Evolutionary conservation across 2,888 invertebrate species (phyloP).

Genomic region (Auanema sp.): DNA sequence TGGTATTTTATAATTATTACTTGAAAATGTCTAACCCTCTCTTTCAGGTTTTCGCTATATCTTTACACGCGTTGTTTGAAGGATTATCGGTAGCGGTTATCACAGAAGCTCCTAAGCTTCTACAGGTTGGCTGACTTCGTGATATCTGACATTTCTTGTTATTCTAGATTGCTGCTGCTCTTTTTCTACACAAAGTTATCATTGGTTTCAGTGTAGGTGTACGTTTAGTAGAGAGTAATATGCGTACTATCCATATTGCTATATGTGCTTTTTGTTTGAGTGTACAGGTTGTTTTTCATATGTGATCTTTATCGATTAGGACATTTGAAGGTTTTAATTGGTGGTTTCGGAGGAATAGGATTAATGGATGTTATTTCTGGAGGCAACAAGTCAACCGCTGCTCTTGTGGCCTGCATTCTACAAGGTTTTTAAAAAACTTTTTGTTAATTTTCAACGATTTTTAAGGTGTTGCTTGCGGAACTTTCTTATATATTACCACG

Average conservation of each 20-base stretch:
- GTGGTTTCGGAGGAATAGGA: conserved; percentile 71
- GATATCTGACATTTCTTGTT: not conserved
- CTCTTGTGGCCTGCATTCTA: conserved; percentile 48
- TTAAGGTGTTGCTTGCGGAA: conserved; percentile 85
- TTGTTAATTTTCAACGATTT: conserved; percentile 3
- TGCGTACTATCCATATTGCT: conserved; percentile 29
- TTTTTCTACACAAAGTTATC: conserved; percentile 71
- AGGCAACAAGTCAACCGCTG: conserved; percentile 67
- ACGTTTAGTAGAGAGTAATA: conserved; percentile 54
- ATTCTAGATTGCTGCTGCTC: conserved; percentile 68
- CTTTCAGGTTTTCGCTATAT: conserved; percentile 67
- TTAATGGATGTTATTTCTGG: conserved; percentile 65
- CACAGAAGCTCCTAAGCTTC: conserved; percentile 50
- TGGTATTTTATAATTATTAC: too few relatives aligned
- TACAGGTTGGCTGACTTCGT: conserved; percentile 41
- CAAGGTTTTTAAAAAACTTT: conserved; percentile 32
- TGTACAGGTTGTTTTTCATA: conserved; percentile 28
- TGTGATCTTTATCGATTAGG: not conserved
- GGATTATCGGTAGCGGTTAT: conserved; percentile 71
- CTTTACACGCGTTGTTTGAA: conserved; percentile 71
- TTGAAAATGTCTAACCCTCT: too few relatives aligned
- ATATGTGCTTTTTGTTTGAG: conserved; percentile 29
- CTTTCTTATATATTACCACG: conserved; percentile 91
- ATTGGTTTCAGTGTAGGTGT: conserved; percentile 71
- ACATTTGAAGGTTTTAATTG: conserved; percentile 72